Evolutionary conservation across 2,888 invertebrate species (phyloP).

Genomic region (Malachius bipustulatus): DNA sequence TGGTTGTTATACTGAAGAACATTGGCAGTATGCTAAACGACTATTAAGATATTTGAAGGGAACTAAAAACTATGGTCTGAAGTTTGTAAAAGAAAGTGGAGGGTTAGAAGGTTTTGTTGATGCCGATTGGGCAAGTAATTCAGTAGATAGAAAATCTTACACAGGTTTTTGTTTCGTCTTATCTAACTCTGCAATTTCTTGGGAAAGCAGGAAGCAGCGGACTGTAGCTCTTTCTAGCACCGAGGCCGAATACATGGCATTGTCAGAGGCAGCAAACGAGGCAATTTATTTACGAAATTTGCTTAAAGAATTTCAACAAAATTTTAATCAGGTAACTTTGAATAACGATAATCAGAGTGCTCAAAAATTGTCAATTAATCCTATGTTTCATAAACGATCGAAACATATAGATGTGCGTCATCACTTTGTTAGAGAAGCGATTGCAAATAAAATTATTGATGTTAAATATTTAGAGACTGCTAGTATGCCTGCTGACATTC

Average conservation of each 20-base stretch:
- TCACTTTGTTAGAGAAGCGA: too few relatives aligned
- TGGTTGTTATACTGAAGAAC: slow-evolving; percentile 14
- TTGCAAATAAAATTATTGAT: too few relatives aligned
- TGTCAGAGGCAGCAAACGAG: slow-evolving; percentile 20
- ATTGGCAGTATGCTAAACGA: slow-evolving; percentile 17
- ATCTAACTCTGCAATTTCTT: slow-evolving; percentile 21
- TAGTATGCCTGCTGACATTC: slow-evolving; percentile 10
- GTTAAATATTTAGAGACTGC: slow-evolving; percentile 8
- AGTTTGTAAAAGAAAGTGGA: slow-evolving; percentile 11
- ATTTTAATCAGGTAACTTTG: not conserved
- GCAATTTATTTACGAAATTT: slow-evolving; percentile 9
- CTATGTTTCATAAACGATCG: too few relatives aligned
- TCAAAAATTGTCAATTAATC: slow-evolving; percentile 8
- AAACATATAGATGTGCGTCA: too few relatives aligned
- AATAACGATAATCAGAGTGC: slow-evolving; percentile 12
- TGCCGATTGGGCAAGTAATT: too few relatives aligned
- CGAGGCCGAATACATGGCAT: slow-evolving; percentile 23
- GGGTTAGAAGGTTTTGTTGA: slow-evolving; percentile 15
- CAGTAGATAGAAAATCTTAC: slow-evolving; percentile 28
- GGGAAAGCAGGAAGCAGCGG: slow-evolving; percentile 22
- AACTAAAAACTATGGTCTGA: too few relatives aligned
- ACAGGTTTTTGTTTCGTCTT: slow-evolving; percentile 22
- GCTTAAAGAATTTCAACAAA: not conserved
- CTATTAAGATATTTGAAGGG: slow-evolving; percentile 17
- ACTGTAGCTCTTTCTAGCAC: slow-evolving; percentile 24